Conservation (phyloP, 2,113 vertebrate genomes). For the Passer domesticus region DNA sequence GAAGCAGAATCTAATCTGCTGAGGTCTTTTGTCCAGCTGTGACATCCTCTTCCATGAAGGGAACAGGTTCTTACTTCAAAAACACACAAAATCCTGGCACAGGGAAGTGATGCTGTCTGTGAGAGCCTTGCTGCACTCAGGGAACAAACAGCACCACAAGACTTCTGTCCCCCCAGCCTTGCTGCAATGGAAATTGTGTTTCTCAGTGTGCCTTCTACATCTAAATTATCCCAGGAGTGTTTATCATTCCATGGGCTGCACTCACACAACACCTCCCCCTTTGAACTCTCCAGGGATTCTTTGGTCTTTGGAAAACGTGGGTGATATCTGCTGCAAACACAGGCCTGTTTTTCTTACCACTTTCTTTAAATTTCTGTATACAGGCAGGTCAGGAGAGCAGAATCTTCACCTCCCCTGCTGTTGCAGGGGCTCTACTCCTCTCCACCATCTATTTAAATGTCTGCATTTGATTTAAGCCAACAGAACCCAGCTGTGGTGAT, state of each 20-base stretch:
- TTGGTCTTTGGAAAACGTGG: neutral
- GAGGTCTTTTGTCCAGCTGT: neutral
- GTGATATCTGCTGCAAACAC: constrained; percentile 4
- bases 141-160: constrained; percentile 24
- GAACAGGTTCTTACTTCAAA: neutral
- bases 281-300: neutral
- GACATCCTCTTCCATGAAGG: neutral
- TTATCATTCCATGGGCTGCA: neutral
- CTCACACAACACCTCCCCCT: neutral
- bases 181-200: constrained; percentile 40
- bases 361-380: neutral
- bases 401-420: neutral
- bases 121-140: constrained; percentile 7
- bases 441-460: constrained; percentile 13
- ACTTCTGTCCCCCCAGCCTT: neutral
- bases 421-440: neutral
- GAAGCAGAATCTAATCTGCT: neutral
- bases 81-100: neutral
- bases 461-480: constrained; percentile 22
- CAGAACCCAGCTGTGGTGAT: constrained; percentile 41
- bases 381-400: neutral
- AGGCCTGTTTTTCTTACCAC: neutral
- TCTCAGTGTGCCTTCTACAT: neutral
- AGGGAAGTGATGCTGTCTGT: neutral
- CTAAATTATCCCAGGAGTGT: neutral